Evolutionary conservation across 2,797 vertebrate species (phyloP).

Genomic region (Dendrocincla tyrannina): DNA sequence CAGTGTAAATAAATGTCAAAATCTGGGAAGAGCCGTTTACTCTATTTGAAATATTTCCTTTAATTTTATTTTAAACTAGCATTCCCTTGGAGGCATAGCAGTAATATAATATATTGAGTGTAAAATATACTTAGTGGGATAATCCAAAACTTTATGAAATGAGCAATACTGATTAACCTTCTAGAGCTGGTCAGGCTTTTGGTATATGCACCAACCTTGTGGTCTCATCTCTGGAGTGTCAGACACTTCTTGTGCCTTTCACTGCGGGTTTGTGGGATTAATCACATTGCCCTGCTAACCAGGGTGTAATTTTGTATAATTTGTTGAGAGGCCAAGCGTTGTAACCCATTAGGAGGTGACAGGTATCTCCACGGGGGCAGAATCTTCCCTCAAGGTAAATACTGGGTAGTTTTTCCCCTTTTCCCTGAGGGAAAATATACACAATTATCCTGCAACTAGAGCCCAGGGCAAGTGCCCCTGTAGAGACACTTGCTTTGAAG

Average conservation of each 20-base stretch:
- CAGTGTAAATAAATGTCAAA: conserved; percentile 3
- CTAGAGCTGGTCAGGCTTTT: not conserved
- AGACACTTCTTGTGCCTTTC: not conserved
- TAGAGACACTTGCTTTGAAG: conserved; percentile 45
- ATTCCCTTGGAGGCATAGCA: not conserved
- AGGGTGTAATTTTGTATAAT: not conserved
- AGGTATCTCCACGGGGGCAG: not conserved
- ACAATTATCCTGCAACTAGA: not conserved
- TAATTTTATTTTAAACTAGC: not conserved
- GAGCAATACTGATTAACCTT: conserved; percentile 2
- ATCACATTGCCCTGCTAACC: not conserved
- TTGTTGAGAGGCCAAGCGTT: not conserved
- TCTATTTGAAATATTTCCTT: not conserved
- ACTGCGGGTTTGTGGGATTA: not conserved
- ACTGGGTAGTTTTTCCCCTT: not conserved
- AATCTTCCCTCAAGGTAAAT: not conserved
- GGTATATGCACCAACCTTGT: not conserved
- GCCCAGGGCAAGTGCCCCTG: not conserved
- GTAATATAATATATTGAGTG: not conserved
- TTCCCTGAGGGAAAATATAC: not conserved
- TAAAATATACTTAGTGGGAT: not conserved
- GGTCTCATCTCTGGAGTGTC: not conserved
- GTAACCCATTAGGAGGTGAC: conserved; percentile 12
- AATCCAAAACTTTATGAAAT: not conserved
- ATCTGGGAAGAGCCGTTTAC: not conserved